Evolutionary conservation across 2,113 vertebrate genomes (phyloP).

Genomic region (Panurus biarmicus): DNA sequence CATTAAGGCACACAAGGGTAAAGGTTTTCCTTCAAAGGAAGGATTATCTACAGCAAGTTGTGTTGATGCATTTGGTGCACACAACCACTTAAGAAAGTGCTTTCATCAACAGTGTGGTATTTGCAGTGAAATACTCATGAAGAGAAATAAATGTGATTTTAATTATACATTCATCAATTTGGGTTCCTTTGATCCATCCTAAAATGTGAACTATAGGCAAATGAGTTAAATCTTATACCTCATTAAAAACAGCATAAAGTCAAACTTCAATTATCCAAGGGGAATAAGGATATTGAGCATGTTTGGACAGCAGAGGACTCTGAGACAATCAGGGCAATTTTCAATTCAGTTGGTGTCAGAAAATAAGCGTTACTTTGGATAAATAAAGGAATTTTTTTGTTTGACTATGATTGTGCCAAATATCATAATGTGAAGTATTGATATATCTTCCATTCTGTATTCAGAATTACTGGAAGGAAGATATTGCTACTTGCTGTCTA

Average conservation of each 20-base stretch:
- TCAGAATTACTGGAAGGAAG: neutral
- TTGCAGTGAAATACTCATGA: slow-evolving; percentile 2
- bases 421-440: neutral
- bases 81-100: neutral
- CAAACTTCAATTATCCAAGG: slow-evolving; percentile 23
- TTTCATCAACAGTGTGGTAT: slow-evolving; percentile 12
- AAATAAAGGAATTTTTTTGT: neutral
- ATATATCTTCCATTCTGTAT: neutral
- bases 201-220: neutral
- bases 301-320: neutral
- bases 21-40: slow-evolving; percentile 14
- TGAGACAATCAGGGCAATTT: slow-evolving; percentile 18
- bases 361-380: neutral
- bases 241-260: slow-evolving; percentile 30
- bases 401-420: neutral
- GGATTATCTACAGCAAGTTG: neutral
- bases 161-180: slow-evolving; percentile 41
- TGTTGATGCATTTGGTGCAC: neutral
- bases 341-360: neutral
- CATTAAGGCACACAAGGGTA: neutral
- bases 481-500: neutral
- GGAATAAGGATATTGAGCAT: neutral
- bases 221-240: slow-evolving; percentile 26
- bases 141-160: slow-evolving; percentile 29
- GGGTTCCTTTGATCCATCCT: slow-evolving; percentile 38